A percentile compares a stretch with the other conserved stretches of the same genome.
Evolutionary conservation across 2,113 vertebrate genomes (phyloP).

Genomic region (Ptilorrhoa leucosticta): DNA sequence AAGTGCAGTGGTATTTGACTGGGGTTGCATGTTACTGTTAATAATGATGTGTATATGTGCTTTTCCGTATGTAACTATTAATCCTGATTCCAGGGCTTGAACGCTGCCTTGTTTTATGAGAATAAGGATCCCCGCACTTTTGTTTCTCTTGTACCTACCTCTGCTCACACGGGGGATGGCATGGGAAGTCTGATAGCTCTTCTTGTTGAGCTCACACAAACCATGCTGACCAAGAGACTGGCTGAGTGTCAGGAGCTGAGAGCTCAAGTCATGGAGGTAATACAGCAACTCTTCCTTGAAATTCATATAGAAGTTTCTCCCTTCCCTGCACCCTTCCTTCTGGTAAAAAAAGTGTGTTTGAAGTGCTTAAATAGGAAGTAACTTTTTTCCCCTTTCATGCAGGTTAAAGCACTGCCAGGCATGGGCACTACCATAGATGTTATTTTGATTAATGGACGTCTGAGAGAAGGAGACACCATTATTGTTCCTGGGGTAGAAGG

Average conservation of each 20-base stretch:
- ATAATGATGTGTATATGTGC: not conserved
- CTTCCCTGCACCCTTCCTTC: not conserved
- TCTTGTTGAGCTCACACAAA: conserved; percentile 94
- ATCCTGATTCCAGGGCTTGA: conserved; percentile 82
- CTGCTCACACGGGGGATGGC: conserved; percentile 95
- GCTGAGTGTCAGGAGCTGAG: conserved; percentile 93
- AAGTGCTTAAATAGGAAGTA: not conserved
- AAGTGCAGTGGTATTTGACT: not conserved
- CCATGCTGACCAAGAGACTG: conserved; percentile 88
- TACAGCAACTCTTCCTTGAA: not conserved
- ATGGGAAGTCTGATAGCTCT: conserved; percentile 96
- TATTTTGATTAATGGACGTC: conserved; percentile 90
- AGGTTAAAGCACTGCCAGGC: conserved; percentile 97
- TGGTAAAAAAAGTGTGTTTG: not conserved
- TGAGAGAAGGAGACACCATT: conserved; percentile 93
- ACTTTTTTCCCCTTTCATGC: not conserved
- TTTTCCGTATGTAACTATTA: not conserved
- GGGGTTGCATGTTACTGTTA: not conserved
- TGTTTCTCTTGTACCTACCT: conserved; percentile 94
- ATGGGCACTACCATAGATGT: conserved; percentile 99
- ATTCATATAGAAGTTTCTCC: not conserved
- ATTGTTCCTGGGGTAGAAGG: conserved; percentile 96
- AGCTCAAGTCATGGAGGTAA: conserved; percentile 99
- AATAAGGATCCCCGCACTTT: conserved; percentile 97
- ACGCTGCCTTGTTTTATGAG: conserved; percentile 92